phyloP scores from a whole-genome alignment of 2,888 invertebrate species.

The Zaprionus bogoriensis region DNA sequence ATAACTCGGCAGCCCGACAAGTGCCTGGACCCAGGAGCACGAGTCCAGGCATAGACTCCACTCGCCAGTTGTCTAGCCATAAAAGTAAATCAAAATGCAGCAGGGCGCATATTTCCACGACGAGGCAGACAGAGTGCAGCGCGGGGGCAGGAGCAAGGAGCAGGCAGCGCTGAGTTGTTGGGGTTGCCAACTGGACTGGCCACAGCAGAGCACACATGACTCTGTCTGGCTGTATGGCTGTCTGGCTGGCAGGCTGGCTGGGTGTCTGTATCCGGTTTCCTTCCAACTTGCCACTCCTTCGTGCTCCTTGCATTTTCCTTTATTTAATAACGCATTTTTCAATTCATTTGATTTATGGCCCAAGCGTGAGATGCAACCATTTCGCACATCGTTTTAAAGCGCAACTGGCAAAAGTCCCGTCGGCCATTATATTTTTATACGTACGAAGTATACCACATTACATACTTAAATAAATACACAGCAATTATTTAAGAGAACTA shows the following conservation, averaged over 20 bases:
- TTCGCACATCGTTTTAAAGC: slow-evolving; percentile 24
- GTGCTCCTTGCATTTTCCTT: slow-evolving; percentile 29
- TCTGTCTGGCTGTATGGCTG: no score
- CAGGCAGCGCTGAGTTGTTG: slow-evolving; percentile 1
- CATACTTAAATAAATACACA: no score
- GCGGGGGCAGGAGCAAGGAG: background rate
- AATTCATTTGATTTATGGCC: slow-evolving; percentile 70
- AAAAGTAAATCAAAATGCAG: slow-evolving; percentile 74
- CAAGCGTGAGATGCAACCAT: slow-evolving; percentile 55
- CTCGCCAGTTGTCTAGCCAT: slow-evolving; percentile 61
- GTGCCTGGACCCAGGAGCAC: no score
- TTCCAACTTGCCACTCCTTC: slow-evolving; percentile 19
- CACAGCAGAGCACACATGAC: slow-evolving; percentile 12
- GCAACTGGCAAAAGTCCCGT: slow-evolving; percentile 23
- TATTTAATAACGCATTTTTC: slow-evolving; percentile 76
- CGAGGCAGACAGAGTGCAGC: slow-evolving; percentile 12
- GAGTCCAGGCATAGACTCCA: no score
- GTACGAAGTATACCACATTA: no score
- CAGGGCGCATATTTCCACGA: slow-evolving; percentile 53
- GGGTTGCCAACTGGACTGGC: slow-evolving; percentile 3
- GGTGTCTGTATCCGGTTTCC: no score
- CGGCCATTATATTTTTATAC: no score
- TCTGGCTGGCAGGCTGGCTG: no score
- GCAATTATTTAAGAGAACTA: no score
- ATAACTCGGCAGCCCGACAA: slow-evolving; percentile 66